Evolutionary conservation across 2,888 invertebrate species (phyloP).

Genomic region (Eupithecia insigniata): DNA sequence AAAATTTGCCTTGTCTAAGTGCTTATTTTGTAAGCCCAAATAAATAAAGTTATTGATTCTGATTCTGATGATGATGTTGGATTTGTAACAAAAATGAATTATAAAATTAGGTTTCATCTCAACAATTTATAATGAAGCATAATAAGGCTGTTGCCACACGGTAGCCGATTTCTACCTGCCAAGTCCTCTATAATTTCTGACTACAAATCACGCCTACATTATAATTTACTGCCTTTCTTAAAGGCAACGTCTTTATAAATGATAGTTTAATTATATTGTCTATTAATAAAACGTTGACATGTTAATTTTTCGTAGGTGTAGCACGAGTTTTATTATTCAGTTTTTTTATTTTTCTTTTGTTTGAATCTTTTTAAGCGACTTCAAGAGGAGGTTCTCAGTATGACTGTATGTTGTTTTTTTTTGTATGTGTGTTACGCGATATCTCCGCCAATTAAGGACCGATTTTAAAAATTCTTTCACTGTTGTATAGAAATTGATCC

Average conservation of each 20-base stretch:
- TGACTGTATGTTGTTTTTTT: too few relatives aligned
- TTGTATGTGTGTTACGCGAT: too few relatives aligned
- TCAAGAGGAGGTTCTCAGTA: too few relatives aligned
- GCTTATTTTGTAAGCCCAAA: too few relatives aligned
- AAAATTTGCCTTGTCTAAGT: too few relatives aligned
- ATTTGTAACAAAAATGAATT: too few relatives aligned
- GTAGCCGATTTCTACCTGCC: constrained; percentile 43
- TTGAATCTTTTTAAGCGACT: constrained; percentile 9
- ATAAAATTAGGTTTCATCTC: background rate
- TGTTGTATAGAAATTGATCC: too few relatives aligned
- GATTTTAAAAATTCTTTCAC: too few relatives aligned
- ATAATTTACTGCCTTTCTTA: constrained; percentile 40
- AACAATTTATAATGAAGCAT: background rate
- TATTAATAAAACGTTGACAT: constrained; percentile 61
- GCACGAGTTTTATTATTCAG: constrained; percentile 11
- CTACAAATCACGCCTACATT: constrained; percentile 48
- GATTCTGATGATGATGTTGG: too few relatives aligned
- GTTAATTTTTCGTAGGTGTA: constrained; percentile 54
- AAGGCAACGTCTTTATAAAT: constrained; percentile 41
- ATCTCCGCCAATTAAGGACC: too few relatives aligned
- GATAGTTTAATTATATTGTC: constrained; percentile 59
- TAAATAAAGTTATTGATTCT: too few relatives aligned
- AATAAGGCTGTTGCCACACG: constrained; percentile 36
- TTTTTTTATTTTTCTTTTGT: constrained; percentile 7
- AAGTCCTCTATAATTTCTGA: constrained; percentile 43